A percentile compares a stretch with the other conserved stretches of the same genome.
These are phyloP conservation scores for Gymnoscopelus microlampas DNA, from an alignment of 2,797 vertebrate genomes.

Conservation along the genomic window DNA sequence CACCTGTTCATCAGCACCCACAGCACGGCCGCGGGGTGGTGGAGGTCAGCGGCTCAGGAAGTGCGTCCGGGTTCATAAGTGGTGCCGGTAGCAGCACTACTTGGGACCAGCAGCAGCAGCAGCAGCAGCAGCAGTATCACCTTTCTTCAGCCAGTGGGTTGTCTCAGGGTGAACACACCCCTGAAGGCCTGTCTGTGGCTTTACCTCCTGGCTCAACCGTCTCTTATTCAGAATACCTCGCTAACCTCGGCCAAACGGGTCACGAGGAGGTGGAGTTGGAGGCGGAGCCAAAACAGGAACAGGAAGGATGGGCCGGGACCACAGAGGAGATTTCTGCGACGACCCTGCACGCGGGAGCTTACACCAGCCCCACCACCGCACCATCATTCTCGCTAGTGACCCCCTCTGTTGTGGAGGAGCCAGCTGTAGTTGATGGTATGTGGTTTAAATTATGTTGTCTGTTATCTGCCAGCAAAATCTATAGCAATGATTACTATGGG, in stretches of 20 bases:
- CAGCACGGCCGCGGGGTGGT: constrained; percentile 82
- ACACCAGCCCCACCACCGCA: constrained; percentile 64
- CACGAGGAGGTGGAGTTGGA: constrained; percentile 6
- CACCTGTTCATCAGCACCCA: constrained; percentile 54
- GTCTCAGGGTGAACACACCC: background rate
- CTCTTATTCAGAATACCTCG: constrained; percentile 32
- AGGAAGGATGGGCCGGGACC: constrained; percentile 9
- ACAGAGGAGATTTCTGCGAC: constrained; percentile 29
- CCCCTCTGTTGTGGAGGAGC: constrained; percentile 65
- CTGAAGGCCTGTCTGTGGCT: constrained; percentile 23
- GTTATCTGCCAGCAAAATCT: background rate
- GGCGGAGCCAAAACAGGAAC: constrained; percentile 9
- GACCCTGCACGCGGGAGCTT: constrained; percentile 25
- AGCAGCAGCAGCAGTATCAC: constrained; percentile 6
- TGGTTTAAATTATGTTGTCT: background rate
- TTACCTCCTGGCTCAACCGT: constrained; percentile 22
- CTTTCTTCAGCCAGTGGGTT: constrained; percentile 43
- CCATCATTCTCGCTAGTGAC: constrained; percentile 59
- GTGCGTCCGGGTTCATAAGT: constrained; percentile 60
- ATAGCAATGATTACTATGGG: background rate
- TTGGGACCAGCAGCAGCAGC: constrained; percentile 32
- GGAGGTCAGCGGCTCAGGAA: constrained; percentile 72
- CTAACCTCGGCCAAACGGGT: constrained; percentile 34
- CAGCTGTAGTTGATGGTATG: constrained; percentile 79
- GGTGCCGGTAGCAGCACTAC: constrained; percentile 44